Conservation (phyloP, 2,113 vertebrate genomes). For the Melozone crissalis region DNA sequence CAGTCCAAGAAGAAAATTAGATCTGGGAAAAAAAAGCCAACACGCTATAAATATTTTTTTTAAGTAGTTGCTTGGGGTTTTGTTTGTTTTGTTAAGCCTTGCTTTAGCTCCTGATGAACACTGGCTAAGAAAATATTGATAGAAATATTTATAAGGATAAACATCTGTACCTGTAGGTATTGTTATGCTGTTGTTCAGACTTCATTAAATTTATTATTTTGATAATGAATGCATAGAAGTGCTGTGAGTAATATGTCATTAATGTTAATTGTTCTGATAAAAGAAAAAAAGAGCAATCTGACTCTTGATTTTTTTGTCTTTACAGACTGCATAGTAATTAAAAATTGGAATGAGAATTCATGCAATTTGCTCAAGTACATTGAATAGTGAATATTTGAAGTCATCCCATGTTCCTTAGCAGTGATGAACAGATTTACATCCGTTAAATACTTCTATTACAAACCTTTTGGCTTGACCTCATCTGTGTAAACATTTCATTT, state of each 20-base stretch:
- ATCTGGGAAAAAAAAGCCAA: not conserved
- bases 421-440: constrained; percentile 43
- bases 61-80: not conserved
- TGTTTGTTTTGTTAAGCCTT: not conserved
- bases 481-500: constrained; percentile 8
- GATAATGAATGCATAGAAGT: not conserved
- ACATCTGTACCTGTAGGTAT: not conserved
- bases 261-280: constrained; percentile 56
- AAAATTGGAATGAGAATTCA: constrained; percentile 49
- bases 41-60: not conserved
- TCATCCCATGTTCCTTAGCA: not conserved
- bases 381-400: constrained; percentile 22
- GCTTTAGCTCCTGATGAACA: not conserved
- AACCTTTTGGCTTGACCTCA: constrained; percentile 44
- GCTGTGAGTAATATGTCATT: not conserved
- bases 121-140: not conserved
- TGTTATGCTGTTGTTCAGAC: not conserved
- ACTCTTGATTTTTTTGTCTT: constrained; percentile 27
- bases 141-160: not conserved
- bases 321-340: constrained; percentile 43
- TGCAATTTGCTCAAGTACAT: not conserved
- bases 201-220: not conserved
- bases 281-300: constrained; percentile 43
- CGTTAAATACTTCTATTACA: constrained; percentile 9
- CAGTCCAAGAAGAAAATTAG: not conserved